Evolutionary conservation across 2,797 vertebrate species (phyloP).

Genomic region (Gymnoscopelus microlampas): DNA sequence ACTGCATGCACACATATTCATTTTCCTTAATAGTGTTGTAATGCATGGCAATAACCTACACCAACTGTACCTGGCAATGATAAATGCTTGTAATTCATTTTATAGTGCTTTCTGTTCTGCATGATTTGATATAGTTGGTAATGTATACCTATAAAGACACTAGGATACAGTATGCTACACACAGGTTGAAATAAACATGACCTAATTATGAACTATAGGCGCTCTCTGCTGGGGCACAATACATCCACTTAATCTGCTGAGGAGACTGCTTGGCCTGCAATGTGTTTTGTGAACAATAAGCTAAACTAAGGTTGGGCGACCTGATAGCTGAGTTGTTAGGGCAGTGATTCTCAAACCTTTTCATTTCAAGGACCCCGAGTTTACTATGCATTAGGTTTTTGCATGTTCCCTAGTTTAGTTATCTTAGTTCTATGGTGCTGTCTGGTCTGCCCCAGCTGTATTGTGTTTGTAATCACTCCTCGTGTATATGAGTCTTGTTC

Average conservation of each 20-base stretch:
- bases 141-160: constrained; percentile 1
- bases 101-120: constrained; percentile 13
- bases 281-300: too few relatives aligned
- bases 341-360: too few relatives aligned
- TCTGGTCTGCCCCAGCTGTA: too few relatives aligned
- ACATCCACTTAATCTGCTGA: not conserved
- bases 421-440: too few relatives aligned
- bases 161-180: constrained; percentile 6
- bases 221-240: constrained; percentile 4
- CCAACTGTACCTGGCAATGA: constrained; percentile 5
- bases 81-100: constrained; percentile 18
- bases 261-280: constrained; percentile 11
- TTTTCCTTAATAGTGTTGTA: not conserved
- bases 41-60: not conserved
- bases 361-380: too few relatives aligned
- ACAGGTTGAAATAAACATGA: not conserved
- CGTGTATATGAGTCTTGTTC: too few relatives aligned
- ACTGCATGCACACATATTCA: too few relatives aligned
- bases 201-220: constrained; percentile 3
- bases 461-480: too few relatives aligned
- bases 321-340: too few relatives aligned
- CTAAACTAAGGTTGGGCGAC: too few relatives aligned
- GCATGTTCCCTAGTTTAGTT: too few relatives aligned
- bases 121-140: constrained; percentile 8
- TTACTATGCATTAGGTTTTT: too few relatives aligned